Evolutionary conservation across 2,888 invertebrate species (phyloP), one percentile per base, ranked within the genome.

Genomic region (Chaitophorus viminalis): DNA sequence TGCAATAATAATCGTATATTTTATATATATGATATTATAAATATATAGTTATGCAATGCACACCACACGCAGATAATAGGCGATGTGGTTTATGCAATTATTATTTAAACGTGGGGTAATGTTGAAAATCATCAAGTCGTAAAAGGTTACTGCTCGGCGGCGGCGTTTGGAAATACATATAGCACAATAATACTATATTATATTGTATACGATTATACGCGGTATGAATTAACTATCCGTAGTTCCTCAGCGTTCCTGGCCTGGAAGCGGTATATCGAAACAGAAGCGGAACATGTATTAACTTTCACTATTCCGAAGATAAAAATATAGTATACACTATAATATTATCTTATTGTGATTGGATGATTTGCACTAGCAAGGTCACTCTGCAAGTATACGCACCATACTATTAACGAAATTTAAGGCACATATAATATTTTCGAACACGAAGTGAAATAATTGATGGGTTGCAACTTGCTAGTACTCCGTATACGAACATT

Each of bases 61-160:
- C 8, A 25, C 36, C 60, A 25, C 60, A 25, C 25, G 60, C 60
- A 2, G 21, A 74, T 18, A 74, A 74, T 39, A 74, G 25, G 74
- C 36, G 9, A 74, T 36, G 31, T 25, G 52, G 70, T 21, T n/a
- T 46, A 33, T 39, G 65, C 14, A 36, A 36, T 79, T 36, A 25
- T 60, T 60, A 72, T 31, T 72, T 31, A 17, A 31, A 25, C 25
- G 72, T 25, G 72, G 3, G 72, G 52, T 36, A 36, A 85, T 70
- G 70, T 85, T 70, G 36, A 85, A 33, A 78, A 78, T 75, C 83
- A 78, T 77, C 68, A 85, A 85, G 70, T 70, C 76, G 76, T 77
- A 68, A 85, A 85, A 85, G 68, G 84, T 85, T 77, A 77, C n/a
- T 14, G n/a, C 6, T 25, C 74, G 46, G 46, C 46, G 46, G 46